phyloP scores from a whole-genome alignment of 2,888 invertebrate species.

The Sceliomorpha sp. region DNA sequence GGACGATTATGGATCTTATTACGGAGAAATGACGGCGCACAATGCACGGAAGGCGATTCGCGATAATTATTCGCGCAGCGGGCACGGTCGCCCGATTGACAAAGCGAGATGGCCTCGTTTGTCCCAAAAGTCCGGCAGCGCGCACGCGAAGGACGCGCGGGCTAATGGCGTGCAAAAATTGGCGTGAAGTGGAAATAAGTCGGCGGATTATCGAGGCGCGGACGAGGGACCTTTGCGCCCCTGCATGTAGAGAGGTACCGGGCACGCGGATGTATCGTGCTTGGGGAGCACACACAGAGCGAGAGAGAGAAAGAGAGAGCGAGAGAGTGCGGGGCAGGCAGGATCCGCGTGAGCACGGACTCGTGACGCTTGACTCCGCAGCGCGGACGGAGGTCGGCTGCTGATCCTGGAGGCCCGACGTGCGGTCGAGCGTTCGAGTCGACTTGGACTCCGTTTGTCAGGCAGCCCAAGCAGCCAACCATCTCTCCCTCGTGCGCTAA shows the following conservation, averaged over 20 bases:
- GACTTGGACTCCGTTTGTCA: slow-evolving; percentile 32
- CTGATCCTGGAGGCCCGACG: slow-evolving; percentile 48
- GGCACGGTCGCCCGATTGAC: too few relatives aligned
- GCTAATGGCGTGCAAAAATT: not conserved
- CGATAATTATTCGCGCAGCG: too few relatives aligned
- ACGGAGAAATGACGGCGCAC: too few relatives aligned
- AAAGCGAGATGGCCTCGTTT: too few relatives aligned
- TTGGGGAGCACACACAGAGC: slow-evolving; percentile 4
- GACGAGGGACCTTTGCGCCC: slow-evolving; percentile 24
- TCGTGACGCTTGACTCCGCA: slow-evolving; percentile 32
- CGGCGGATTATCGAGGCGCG: slow-evolving; percentile 1
- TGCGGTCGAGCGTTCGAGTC: slow-evolving; percentile 35
- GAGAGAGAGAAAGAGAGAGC: slow-evolving; percentile 6
- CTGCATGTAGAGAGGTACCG: slow-evolving; percentile 18
- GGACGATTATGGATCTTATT: too few relatives aligned
- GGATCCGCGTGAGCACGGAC: slow-evolving; percentile 49
- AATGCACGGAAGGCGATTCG: too few relatives aligned
- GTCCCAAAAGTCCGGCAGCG: too few relatives aligned
- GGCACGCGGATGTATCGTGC: slow-evolving; percentile 19
- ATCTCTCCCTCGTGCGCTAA: slow-evolving; percentile 42
- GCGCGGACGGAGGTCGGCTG: slow-evolving; percentile 39
- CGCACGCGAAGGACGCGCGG: too few relatives aligned
- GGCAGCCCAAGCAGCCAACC: slow-evolving; percentile 24
- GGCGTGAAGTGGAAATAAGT: not conserved
- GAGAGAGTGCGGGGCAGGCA: slow-evolving; percentile 30